Conservation (phyloP, 2,888 invertebrate genomes). For the Elegia similella region DNA sequence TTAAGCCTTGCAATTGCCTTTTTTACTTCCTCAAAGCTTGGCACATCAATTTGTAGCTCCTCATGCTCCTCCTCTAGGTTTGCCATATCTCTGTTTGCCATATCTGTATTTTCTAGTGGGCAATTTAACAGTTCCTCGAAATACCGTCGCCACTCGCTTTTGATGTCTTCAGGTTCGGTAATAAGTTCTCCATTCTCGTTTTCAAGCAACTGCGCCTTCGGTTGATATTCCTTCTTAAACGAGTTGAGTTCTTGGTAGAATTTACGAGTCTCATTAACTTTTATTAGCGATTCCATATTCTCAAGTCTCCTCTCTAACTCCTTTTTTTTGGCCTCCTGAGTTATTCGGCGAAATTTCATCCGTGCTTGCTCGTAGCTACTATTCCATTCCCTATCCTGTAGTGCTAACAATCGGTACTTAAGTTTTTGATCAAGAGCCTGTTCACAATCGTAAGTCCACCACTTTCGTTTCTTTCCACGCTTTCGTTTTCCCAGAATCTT, state of each 20-base stretch:
- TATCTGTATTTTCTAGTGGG: neutral
- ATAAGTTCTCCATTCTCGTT: neutral
- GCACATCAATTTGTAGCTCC: neutral
- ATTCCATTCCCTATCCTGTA: neutral
- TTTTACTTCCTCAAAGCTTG: neutral
- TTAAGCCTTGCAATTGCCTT: slow-evolving; percentile 1
- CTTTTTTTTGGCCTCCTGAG: neutral
- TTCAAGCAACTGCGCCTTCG: too few species aligned
- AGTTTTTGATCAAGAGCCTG: neutral
- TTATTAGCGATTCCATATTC: neutral
- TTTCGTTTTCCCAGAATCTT: too few species aligned
- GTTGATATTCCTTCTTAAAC: neutral
- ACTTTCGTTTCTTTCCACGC: too few species aligned
- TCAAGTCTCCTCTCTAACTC: neutral
- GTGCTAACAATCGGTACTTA: neutral
- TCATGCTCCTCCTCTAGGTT: neutral
- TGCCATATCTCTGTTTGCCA: too few species aligned
- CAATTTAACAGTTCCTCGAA: neutral
- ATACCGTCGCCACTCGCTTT: neutral
- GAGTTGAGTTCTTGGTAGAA: slow-evolving; percentile 3
- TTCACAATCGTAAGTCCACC: neutral
- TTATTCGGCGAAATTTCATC: neutral
- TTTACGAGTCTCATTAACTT: neutral
- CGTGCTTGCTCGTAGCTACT: neutral
- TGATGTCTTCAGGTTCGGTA: neutral